phyloP scores from a whole-genome alignment of 2,797 vertebrate species.

The Nasua narica region DNA sequence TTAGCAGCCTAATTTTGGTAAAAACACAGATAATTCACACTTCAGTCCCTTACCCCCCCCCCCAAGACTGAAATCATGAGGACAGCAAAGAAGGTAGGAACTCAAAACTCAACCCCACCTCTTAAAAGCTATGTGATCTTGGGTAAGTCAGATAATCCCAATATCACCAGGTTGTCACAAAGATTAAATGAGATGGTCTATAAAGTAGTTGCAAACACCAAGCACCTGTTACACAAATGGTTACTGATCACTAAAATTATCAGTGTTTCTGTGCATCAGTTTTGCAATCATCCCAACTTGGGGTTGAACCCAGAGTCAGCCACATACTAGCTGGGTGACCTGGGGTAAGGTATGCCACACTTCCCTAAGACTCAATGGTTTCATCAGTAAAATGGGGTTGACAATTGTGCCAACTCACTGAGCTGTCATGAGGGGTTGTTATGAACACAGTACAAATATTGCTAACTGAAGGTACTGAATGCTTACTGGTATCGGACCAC shows the following conservation, averaged over 20 bases:
- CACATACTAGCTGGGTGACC: background rate
- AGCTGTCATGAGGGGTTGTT: background rate
- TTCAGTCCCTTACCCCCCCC: background rate
- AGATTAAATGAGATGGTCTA: background rate
- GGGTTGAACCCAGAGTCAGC: background rate
- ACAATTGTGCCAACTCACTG: background rate
- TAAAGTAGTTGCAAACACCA: background rate
- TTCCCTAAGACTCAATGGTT: background rate
- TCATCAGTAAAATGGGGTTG: background rate
- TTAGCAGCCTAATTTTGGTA: background rate
- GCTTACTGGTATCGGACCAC: background rate
- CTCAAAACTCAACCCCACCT: background rate
- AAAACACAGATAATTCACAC: background rate
- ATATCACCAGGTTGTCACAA: background rate
- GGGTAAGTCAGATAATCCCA: background rate
- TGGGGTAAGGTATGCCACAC: background rate
- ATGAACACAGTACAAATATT: background rate
- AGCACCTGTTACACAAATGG: background rate
- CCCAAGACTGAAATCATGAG: background rate
- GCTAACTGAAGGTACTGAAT: background rate
- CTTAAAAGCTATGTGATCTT: background rate
- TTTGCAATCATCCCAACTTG: background rate
- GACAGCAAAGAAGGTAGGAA: background rate
- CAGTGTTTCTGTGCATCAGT: background rate
- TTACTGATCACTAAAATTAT: background rate